Conservation (phyloP, 2,113 vertebrate genomes). For the Mesoclemmys tuberculata region DNA sequence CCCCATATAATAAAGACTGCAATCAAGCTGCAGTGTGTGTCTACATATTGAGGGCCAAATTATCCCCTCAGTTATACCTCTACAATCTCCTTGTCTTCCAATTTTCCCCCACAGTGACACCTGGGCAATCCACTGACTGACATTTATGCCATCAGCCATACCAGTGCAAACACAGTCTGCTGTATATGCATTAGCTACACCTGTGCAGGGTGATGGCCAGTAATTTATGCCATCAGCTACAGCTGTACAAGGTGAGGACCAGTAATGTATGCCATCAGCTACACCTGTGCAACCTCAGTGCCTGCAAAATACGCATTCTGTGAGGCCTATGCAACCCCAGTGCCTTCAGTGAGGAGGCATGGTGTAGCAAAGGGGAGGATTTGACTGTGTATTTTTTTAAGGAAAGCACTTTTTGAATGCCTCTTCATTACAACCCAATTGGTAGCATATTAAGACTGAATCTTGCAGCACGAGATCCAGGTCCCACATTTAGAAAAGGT, state of each 20-base stretch:
- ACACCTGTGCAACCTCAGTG: not conserved
- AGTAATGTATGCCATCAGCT: not conserved
- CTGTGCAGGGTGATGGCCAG: not conserved
- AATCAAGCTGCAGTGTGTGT: conserved; percentile 47
- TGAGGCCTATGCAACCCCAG: not conserved
- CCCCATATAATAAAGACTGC: conserved; percentile 53
- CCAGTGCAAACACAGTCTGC: not conserved
- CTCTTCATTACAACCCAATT: conserved; percentile 9
- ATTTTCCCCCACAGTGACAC: not conserved
- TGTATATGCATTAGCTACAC: not conserved
- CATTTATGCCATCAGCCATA: not conserved
- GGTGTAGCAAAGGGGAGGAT: not conserved
- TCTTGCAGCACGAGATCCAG: not conserved
- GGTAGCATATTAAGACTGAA: conserved; percentile 16
- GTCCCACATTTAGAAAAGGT: not conserved
- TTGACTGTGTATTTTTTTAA: not conserved
- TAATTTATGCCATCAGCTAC: not conserved
- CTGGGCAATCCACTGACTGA: not conserved
- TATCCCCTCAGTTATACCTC: conserved; percentile 20
- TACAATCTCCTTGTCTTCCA: not conserved
- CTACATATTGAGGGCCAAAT: not conserved
- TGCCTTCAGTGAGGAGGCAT: rapidly evolving
- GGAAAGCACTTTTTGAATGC: conserved; percentile 32
- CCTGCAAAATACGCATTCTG: too few species aligned
- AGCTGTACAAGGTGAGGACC: not conserved